Base-by-base conservation (phyloP, 35 echinoderm and acorn worm species). In the Diadema setosum region DNA sequence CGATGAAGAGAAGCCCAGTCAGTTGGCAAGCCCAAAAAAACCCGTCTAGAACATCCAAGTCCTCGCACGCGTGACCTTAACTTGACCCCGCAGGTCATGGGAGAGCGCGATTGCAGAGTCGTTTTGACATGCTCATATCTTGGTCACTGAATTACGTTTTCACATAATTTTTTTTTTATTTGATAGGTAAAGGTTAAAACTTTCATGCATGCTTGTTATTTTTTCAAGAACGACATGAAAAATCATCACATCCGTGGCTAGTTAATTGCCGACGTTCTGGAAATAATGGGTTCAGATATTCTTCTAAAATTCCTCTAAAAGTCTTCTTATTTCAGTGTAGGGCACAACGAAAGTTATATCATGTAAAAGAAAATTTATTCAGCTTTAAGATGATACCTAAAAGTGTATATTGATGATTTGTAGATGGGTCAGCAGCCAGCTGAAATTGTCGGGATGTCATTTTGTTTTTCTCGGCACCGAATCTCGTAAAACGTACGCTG, bases 391-490 rank as follows among this genome's bases (percentile, higher is more conserved):
- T 23, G 9, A 74, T 74, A 35, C n/a, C 26, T 74, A 74, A 74
- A 74, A 74, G 30, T 18, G 3, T 39, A 74, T 23, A 6, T 36
- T 74, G 30, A 34, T 16, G 67, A 74, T 31, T 74, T 74, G 0
- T 74, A 74, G 67, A 74, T 74, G 67, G 67, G 67, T 74, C 67
- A 74, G 67, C 67, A 74, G 67, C 67, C 67, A 74, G 26, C 0
- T 33, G 3, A 0, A 74, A 26, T 26, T 35, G 39, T 39, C 17
- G 15, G 16, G 25, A 74, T 74, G 67, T 74, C 67, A 18, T 33
- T 74, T 74, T 74, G 20, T 26, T 39, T 74, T 74, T 6, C 48
- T 9, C 48, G 48, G 18, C 26, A 74, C 3, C 39, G 34, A 26
- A 29, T 33, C 5, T 29, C 30, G 34, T 35, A 11, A n/a, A 9